Evolutionary conservation across 2,888 invertebrate species (phyloP).

Genomic region (Digitonthophagus gazella): DNA sequence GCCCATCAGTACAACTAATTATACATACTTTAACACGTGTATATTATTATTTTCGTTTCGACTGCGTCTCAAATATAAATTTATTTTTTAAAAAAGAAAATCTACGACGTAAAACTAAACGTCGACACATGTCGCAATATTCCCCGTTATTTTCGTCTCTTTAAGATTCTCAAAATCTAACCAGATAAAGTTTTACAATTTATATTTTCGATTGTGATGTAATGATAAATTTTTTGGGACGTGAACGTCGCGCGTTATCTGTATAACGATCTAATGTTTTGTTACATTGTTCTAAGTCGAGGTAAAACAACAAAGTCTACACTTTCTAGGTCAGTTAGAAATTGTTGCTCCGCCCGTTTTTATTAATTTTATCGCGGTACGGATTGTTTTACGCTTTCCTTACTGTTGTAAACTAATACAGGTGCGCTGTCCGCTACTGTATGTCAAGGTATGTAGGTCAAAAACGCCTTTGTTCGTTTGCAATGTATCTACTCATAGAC

Average conservation of each 20-base stretch:
- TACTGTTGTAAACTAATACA: neutral
- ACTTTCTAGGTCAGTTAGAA: neutral
- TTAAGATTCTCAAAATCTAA: too few species aligned
- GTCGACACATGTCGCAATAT: neutral
- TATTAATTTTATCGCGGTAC: neutral
- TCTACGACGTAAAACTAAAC: neutral
- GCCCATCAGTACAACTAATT: too few species aligned
- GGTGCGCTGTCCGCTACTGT: neutral
- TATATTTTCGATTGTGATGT: neutral
- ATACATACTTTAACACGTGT: too few species aligned
- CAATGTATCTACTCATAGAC: too few species aligned
- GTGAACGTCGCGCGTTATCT: neutral
- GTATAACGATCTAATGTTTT: neutral
- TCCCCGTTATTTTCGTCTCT: neutral
- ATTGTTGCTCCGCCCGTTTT: neutral
- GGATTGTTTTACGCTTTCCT: neutral
- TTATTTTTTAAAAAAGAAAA: neutral
- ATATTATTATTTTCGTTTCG: neutral
- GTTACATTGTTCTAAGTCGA: neutral
- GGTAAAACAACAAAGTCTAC: neutral
- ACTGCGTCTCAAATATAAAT: too few species aligned
- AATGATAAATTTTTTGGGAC: neutral
- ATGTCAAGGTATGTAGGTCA: neutral
- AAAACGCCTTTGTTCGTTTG: neutral
- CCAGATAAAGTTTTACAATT: neutral